Conservation (phyloP, 2,113 vertebrate species). For the Gobius niger region DNA sequence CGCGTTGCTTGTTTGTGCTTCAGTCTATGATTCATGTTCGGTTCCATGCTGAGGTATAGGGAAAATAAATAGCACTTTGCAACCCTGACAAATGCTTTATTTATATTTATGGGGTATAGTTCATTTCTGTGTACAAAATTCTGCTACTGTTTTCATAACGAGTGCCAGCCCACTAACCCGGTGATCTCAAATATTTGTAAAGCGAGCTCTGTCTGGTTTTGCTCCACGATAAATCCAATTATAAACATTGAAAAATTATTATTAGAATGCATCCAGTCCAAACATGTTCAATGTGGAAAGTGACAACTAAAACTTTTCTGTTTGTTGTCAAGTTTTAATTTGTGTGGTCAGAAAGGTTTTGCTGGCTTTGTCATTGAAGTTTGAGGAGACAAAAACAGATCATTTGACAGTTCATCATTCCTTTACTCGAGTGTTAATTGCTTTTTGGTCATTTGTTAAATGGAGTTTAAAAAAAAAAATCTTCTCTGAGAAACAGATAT, state of each 20-base stretch:
- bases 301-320: not conserved
- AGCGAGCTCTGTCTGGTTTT: slow-evolving; percentile 23
- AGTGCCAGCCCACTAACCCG: slow-evolving; percentile 42
- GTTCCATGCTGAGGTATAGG: slow-evolving; percentile 16
- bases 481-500: too few relatives aligned
- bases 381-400: not conserved
- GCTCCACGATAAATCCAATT: slow-evolving; percentile 21
- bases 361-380: too few relatives aligned
- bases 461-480: too few relatives aligned
- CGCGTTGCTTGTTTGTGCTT: slow-evolving; percentile 1
- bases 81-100: slow-evolving; percentile 36
- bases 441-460: too few relatives aligned
- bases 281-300: not conserved
- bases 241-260: slow-evolving; percentile 11
- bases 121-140: slow-evolving; percentile 19
- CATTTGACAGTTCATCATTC: not conserved
- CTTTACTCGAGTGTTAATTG: not conserved
- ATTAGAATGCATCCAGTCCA: slow-evolving; percentile 6
- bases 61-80: slow-evolving; percentile 19
- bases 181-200: slow-evolving; percentile 35
- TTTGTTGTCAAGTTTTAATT: not conserved
- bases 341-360: not conserved
- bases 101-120: slow-evolving; percentile 17
- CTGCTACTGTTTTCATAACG: slow-evolving; percentile 27
- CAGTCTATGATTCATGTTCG: not conserved